These are phyloP conservation scores for Cosmia trapezina DNA, from an alignment of 2,888 invertebrate genomes.

Conservation along the genomic window DNA sequence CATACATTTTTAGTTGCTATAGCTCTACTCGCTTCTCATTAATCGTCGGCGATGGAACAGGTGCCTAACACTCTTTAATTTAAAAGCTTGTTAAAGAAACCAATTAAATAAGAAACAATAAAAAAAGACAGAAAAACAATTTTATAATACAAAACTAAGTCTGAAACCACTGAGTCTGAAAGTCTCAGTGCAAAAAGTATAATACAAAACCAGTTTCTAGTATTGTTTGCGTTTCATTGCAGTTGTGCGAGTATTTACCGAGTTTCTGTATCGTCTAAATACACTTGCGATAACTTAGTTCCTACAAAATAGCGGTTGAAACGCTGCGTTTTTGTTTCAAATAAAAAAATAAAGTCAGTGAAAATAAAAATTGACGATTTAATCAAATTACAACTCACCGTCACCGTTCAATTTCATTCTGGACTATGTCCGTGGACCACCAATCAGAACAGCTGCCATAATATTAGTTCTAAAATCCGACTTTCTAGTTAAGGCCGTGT, in stretches of 20 bases:
- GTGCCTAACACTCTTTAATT: neutral
- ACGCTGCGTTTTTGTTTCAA: neutral
- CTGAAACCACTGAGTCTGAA: too few relatives aligned
- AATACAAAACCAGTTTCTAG: slow-evolving; percentile 8
- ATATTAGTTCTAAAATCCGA: too few relatives aligned
- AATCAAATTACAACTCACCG: too few relatives aligned
- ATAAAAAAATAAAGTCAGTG: too few relatives aligned
- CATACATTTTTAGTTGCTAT: too few relatives aligned
- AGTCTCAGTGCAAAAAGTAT: neutral
- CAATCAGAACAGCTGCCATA: too few relatives aligned
- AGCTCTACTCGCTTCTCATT: neutral
- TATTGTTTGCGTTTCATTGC: slow-evolving; percentile 41
- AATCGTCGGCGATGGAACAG: neutral
- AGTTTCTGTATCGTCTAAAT: slow-evolving; percentile 27
- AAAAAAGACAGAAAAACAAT: neutral
- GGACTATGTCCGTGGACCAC: too few relatives aligned
- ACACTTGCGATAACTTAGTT: neutral
- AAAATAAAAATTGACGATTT: too few relatives aligned
- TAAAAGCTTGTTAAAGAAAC: neutral
- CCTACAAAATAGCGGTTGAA: neutral
- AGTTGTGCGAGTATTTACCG: slow-evolving; percentile 34
- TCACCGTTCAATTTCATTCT: too few relatives aligned
- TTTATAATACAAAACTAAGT: slow-evolving; percentile 18
- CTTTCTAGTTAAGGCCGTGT: too few relatives aligned
- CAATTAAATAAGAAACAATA: neutral